Base-by-base conservation (phyloP, 2,888 invertebrate species). In the Zygogramma bicolorata region DNA sequence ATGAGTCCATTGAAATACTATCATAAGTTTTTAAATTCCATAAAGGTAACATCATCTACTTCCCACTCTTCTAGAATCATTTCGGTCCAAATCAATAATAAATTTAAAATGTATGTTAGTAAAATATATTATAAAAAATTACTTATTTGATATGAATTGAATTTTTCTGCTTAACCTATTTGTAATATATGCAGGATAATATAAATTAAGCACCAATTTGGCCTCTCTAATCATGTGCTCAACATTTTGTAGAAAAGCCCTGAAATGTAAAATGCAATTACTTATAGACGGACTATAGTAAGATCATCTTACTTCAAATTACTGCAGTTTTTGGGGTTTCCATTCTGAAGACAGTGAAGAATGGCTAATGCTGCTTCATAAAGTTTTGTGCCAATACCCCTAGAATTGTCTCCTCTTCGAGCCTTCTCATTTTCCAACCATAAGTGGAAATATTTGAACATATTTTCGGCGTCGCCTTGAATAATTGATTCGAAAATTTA, bases 381-480 rank as follows among this genome's bases (percentile, higher is more conserved):
- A 7, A 84, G 70, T 74, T 83, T 82, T 10, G 80, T 80, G 25
- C 84, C 84, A 13, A 84, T 81, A 8, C 80, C 81, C 66, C 84
- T 74, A 0, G 83, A 81, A 75, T 83, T 83, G 38, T 79, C 77
- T 6, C 84, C 84, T 40, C 80, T 65, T 57, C 83, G 78, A 2
- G 81, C 81, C 65, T 82, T 84, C 69, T 83, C 83, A 73, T 82
- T 82, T 70, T 83, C 81, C 27, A 84, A 70, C 83, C 83, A 84
- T 18, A 82, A 75, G 68, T 84, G 81, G 69, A 84, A 84, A 76
- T 84, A 84, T 71, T 82, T 83, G 66, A 83, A 83, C 82, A 84
- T 83, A 75, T 81, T 81, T 76, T 83, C 81, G 0, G 81, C 80
- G 70, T 84, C 82, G 18, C 81, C 84, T 84, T 59, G 22, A 75